Base-by-base conservation (phyloP, 2,888 invertebrate species). In the Drosophila percnosoma region DNA sequence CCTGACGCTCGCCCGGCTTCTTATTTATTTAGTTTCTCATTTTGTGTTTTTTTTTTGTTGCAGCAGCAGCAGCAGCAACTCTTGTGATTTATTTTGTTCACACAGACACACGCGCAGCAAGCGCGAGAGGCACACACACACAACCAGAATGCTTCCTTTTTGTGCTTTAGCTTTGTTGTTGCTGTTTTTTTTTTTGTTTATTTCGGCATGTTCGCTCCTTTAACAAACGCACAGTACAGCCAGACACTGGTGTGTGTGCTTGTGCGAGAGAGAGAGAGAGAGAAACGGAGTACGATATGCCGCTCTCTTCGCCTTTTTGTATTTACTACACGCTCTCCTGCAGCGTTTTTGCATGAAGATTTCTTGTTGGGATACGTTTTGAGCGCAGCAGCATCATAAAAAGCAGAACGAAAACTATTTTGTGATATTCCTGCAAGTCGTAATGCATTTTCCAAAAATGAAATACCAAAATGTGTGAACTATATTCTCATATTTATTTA, bases 41-140 rank as follows among this genome's bases (percentile, higher is more conserved):
- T 66, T 59, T 66, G 31, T 51, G 48, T 33, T 64, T 57, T 15
- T 64, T 49, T 59, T 60, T 64, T 61, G 66, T 63, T 21, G 45
- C 75, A 65, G 49, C 58, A 54, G 57, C 70, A 65, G 66, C 54
- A 54, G 57, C 70, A 65, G 66, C 54, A 71, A 53, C 57, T 71
- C 80, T 78, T 82, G 69, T 75, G 69, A 76, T 82, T 80, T 80
- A 79, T 82, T 82, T 80, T 82, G 69, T 63, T 54, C 73, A 69
- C 69, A 70, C 80, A 81, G 48, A 54, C 40, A 54, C 42, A 36
- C 51, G 48, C 33, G 52, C 29, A 27, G 18, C 49, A 27, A 18
- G 18, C 38, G 15, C 45, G 38, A 66, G 27, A 52, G 11, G n/a
- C 29, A 58, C 31, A 69, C 21, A 66, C 36, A 51, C 53, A 58